phyloP scores from a whole-genome alignment of 2,113 vertebrate genomes.

The Siniperca knerii region DNA sequence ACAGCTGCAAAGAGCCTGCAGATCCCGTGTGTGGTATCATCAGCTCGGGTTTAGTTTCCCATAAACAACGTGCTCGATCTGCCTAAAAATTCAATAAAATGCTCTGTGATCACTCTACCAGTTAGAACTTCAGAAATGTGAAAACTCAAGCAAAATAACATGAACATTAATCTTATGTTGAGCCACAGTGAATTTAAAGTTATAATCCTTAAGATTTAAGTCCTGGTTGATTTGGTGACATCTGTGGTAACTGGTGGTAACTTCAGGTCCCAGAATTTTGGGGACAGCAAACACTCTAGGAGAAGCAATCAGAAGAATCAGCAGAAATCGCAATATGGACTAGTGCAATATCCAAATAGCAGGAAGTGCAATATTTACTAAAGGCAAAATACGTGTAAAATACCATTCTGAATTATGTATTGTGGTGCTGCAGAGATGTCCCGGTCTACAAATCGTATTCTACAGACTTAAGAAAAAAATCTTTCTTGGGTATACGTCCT shows the following conservation, averaged over 20 bases:
- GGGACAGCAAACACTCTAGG: not conserved
- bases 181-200: not conserved
- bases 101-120: not conserved
- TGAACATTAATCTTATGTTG: not conserved
- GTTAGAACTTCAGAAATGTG: not conserved
- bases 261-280: too few relatives aligned
- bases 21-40: constrained; percentile 27
- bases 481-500: too few relatives aligned
- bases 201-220: not conserved
- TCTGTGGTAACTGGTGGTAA: too few relatives aligned
- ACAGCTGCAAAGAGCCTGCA: constrained; percentile 31
- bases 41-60: constrained; percentile 26
- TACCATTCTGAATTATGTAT: too few relatives aligned
- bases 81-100: constrained; percentile 1
- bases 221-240: too few relatives aligned
- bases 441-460: too few relatives aligned
- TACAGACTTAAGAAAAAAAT: too few relatives aligned
- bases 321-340: too few relatives aligned
- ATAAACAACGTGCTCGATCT: constrained; percentile 1
- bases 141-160: not conserved
- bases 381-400: too few relatives aligned
- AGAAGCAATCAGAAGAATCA: not conserved
- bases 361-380: too few relatives aligned
- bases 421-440: too few relatives aligned
- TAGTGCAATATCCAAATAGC: not conserved